phyloP scores from a whole-genome alignment of 2,113 vertebrate species.

The Mobula birostris region DNA sequence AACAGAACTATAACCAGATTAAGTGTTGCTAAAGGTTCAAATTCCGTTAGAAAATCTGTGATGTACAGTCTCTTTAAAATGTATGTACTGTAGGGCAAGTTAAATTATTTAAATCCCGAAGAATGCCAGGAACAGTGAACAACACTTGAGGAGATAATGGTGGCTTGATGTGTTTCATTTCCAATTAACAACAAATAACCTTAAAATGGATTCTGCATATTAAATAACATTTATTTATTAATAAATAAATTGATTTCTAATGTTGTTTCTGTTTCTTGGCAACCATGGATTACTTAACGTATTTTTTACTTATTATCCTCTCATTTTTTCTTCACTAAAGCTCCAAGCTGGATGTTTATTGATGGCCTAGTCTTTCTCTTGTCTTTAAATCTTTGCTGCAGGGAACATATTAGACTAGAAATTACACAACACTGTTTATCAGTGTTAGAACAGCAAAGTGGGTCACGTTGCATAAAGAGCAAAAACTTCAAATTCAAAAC shows the following conservation, averaged over 20 bases:
- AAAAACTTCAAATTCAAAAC: too few species aligned
- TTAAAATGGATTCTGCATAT: constrained; percentile 12
- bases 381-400: too few species aligned
- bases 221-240: constrained; percentile 23
- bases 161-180: neutral
- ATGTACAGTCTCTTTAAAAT: neutral
- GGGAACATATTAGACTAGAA: too few species aligned
- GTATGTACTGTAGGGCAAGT: neutral
- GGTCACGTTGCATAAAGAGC: too few species aligned
- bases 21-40: neutral
- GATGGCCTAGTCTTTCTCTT: too few species aligned
- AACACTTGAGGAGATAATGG: neutral
- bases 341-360: too few species aligned
- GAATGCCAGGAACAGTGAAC: neutral
- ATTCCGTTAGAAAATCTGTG: neutral
- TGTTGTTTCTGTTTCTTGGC: neutral
- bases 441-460: too few species aligned
- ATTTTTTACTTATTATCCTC: neutral
- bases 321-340: too few species aligned
- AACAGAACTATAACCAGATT: too few species aligned
- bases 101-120: constrained; percentile 8
- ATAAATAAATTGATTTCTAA: neutral
- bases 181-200: neutral
- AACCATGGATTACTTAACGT: neutral
- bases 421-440: too few species aligned